Evolutionary conservation across 2,113 vertebrate species (phyloP).

Genomic region (Harpagus bidentatus): DNA sequence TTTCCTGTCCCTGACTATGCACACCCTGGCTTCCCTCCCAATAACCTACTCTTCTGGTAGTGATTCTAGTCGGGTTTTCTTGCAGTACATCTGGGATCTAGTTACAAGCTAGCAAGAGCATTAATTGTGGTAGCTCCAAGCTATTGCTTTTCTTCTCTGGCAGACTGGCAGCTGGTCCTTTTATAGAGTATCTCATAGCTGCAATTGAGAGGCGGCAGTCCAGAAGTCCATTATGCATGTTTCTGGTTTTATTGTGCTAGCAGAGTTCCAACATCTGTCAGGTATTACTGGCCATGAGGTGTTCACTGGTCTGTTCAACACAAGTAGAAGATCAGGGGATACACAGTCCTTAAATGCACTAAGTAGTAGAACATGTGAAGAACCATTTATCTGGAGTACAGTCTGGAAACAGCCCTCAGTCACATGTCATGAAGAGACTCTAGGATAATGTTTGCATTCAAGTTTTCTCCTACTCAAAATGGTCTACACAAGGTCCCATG

Average conservation of each 20-base stretch:
- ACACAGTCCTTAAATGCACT: background rate
- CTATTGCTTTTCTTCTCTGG: background rate
- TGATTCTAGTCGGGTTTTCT: background rate
- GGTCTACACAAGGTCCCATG: rapidly evolving
- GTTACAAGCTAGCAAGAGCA: background rate
- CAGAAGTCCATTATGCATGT: background rate
- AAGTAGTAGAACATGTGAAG: background rate
- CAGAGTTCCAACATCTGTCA: slow-evolving; percentile 6
- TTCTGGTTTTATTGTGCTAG: background rate
- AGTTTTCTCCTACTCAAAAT: background rate
- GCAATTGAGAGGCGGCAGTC: background rate
- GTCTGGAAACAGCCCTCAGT: background rate
- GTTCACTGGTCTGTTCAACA: background rate
- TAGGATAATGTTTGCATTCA: background rate
- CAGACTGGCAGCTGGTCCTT: background rate
- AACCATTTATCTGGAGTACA: background rate
- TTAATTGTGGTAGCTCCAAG: background rate
- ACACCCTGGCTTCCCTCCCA: background rate
- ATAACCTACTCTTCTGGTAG: background rate
- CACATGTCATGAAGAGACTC: background rate
- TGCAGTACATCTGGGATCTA: background rate
- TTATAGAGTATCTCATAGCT: background rate
- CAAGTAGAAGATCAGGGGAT: background rate
- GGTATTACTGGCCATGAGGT: background rate
- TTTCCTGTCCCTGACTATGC: background rate